These are phyloP conservation scores for Gari tellinella DNA, from an alignment of 2,888 invertebrate genomes.

Conservation along the genomic window DNA sequence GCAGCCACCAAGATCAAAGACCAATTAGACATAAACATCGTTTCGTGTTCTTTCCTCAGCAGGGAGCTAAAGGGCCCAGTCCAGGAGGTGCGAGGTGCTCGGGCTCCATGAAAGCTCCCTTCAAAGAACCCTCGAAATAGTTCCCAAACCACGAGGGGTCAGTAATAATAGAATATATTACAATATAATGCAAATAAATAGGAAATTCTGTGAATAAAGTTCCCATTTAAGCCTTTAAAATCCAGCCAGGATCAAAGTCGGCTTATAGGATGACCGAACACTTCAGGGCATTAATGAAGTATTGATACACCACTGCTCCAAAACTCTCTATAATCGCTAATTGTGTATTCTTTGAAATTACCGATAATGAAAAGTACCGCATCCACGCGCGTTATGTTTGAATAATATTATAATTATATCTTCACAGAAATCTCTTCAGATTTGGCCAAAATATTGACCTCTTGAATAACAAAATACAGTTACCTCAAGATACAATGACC, in stretches of 20 bases:
- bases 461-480: no score
- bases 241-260: conserved; percentile 38
- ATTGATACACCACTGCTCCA: conserved; percentile 12
- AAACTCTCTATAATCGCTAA: not conserved
- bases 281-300: conserved; percentile 33
- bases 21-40: conserved; percentile 19
- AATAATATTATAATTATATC: no score
- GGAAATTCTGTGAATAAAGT: conserved; percentile 40
- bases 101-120: conserved; percentile 22
- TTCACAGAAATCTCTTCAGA: no score
- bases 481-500: no score
- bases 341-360: no score
- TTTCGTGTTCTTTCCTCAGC: conserved; percentile 2
- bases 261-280: not conserved
- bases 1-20: conserved; percentile 43
- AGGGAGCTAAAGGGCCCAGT: conserved; percentile 1
- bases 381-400: no score
- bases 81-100: conserved; percentile 17
- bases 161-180: conserved; percentile 51
- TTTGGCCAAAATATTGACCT: no score
- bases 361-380: no score
- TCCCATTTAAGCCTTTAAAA: conserved; percentile 43
- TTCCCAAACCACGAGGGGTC: conserved; percentile 43
- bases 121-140: conserved; percentile 33
- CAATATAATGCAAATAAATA: conserved; percentile 58